Evolutionary conservation across 1,140 invertebrate species (phyloP).

Genomic region (Halictus rubicundus): DNA sequence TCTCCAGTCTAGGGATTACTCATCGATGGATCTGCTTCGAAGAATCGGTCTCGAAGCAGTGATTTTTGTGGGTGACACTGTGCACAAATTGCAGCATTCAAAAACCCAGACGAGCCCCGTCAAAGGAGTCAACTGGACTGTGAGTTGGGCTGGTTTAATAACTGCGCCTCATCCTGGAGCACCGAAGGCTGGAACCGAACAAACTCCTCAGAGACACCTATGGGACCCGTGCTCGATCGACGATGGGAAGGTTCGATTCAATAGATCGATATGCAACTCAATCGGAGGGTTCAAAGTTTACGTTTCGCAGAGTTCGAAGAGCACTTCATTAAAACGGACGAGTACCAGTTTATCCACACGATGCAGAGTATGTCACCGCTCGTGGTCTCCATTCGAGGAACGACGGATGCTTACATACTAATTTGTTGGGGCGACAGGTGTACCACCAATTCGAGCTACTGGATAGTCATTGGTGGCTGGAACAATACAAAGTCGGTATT

Average conservation of each 20-base stretch:
- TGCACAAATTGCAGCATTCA: neutral
- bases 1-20: too few relatives aligned
- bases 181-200: constrained; percentile 11
- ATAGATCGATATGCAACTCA: neutral
- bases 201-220: constrained; percentile 24
- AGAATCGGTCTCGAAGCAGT: too few relatives aligned
- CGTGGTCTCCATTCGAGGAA: constrained; percentile 47
- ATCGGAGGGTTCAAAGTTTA: neutral
- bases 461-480: constrained; percentile 63
- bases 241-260: constrained; percentile 61
- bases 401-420: constrained; percentile 25
- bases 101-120: neutral
- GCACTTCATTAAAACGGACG: neutral
- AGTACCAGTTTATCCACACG: neutral
- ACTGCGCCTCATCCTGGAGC: constrained; percentile 22
- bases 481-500: neutral
- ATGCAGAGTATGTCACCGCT: constrained; percentile 13
- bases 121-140: constrained; percentile 11
- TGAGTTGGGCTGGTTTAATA: neutral
- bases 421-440: constrained; percentile 32
- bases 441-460: constrained; percentile 36
- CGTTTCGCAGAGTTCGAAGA: constrained; percentile 44
- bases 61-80: too few relatives aligned
- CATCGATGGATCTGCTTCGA: too few relatives aligned
- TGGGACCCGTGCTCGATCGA: constrained; percentile 51